Evolutionary conservation across 2,797 vertebrate species (phyloP), one percentile per base, ranked within the genome.

Genomic region (Cynodonichthys magdalenae): DNA sequence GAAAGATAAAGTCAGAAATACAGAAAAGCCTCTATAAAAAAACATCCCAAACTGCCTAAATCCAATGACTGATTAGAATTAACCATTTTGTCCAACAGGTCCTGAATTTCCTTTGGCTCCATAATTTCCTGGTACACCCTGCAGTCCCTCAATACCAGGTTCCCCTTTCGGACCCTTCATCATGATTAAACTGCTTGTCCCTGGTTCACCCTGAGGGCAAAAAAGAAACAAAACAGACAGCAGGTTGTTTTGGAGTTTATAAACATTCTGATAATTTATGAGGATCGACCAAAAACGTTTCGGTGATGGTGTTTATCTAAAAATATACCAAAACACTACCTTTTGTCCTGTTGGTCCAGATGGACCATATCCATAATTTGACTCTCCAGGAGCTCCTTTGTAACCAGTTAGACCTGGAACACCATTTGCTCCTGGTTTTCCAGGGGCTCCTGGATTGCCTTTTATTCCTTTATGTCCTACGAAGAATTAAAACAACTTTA

Each of bases 81-180:
- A 20, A 90, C 92, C 91, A 63, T 54, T 74, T 52, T 20, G 44
- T 68, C 88, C 90, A 59, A 6, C 19, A 18, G 19, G 61, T 68
- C 92, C 92, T 20, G 19, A 41, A 51, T 76, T 56, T 75, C 92
- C 92, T 41, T 67, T 81, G 45, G 31, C 6, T 74, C 92, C 90
- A 46, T 0, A 0, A 8, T 1, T 7, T 73, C 90, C 92, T 34
- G 39, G 45, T 50, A 6, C 11, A 57, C 89, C 90, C 49, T 2
- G 8, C 19, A 0, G 17, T 24, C 90, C 90, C 59, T 12, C 4
- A 36, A 34, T n/a, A 24, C 89, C 89, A 63, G 61, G 60, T 60
- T 83, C 74, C 47, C 88, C 90, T 79, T 90, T 92, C 10, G 84
- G 77, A 49, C 90, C 90, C 15, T 85, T 90, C 53, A 28, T 28